Evolutionary conservation across 2,113 vertebrate species (phyloP).

Genomic region (Etia nguti): DNA sequence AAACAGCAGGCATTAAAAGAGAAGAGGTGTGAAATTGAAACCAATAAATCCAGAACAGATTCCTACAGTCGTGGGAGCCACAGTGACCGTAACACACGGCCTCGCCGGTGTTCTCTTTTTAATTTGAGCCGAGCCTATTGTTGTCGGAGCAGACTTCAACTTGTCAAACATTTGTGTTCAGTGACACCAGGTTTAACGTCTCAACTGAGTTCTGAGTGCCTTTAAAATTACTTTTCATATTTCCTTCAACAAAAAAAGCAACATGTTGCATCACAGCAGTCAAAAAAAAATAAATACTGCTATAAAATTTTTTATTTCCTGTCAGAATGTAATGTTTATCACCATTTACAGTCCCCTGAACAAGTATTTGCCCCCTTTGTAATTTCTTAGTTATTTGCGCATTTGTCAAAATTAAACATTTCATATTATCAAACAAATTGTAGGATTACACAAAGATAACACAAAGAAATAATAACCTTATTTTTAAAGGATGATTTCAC

Average conservation of each 20-base stretch:
- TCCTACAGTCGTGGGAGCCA: slow-evolving; percentile 47
- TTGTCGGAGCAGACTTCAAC: background rate
- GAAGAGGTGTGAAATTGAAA: slow-evolving; percentile 69
- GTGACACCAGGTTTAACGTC: background rate
- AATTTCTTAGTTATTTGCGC: background rate
- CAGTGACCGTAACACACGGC: slow-evolving; percentile 11
- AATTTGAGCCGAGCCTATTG: slow-evolving; percentile 20
- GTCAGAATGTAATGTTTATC: background rate
- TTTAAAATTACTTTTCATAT: background rate
- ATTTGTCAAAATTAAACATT: background rate
- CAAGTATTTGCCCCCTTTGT: rapidly evolving
- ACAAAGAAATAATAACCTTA: background rate
- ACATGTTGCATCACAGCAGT: background rate
- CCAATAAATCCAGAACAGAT: slow-evolving; percentile 66
- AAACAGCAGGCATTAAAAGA: slow-evolving; percentile 55
- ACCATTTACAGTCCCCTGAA: background rate
- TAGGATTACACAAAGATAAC: background rate
- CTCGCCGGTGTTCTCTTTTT: slow-evolving; percentile 23
- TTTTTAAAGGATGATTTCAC: background rate
- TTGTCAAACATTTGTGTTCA: background rate
- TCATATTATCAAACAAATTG: background rate
- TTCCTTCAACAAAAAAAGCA: background rate
- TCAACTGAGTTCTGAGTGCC: background rate
- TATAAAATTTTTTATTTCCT: background rate
- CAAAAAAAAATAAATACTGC: background rate